Evolutionary conservation across 2,113 vertebrate genomes (phyloP).

Genomic region (Chloropsis cyanopogon): DNA sequence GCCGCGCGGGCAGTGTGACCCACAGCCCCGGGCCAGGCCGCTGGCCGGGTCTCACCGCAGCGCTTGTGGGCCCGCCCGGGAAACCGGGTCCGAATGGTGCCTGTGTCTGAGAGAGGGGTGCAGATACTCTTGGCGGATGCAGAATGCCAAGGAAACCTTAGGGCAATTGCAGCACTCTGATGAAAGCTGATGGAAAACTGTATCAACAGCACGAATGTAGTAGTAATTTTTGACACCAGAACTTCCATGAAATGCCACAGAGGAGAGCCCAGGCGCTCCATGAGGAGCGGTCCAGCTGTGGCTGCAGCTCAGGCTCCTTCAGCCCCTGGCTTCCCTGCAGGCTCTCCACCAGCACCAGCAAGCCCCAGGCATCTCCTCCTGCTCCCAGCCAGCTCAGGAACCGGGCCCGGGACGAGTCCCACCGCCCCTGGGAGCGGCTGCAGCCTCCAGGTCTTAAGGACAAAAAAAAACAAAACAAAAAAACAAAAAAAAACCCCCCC

Average conservation of each 20-base stretch:
- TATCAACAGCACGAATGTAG: background rate
- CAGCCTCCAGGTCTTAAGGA: background rate
- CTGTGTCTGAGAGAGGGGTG: accelerated
- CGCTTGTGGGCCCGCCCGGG: accelerated
- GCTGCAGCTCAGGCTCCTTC: background rate
- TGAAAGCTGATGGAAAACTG: background rate
- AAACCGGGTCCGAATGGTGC: accelerated
- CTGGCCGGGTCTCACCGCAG: accelerated
- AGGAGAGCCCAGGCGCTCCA: background rate
- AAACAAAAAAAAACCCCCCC: background rate
- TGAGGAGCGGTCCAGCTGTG: background rate
- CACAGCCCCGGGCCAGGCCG: accelerated
- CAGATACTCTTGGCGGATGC: accelerated
- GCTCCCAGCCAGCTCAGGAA: background rate
- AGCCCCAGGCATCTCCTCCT: background rate
- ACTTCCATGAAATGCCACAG: accelerated
- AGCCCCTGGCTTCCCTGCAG: accelerated
- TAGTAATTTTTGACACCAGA: background rate
- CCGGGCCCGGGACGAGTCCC: accelerated
- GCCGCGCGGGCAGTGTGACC: background rate
- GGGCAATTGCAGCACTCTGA: background rate
- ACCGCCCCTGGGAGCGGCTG: background rate
- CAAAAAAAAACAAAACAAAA: background rate
- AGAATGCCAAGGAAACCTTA: background rate
- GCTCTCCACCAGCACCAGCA: no score